Evolutionary conservation across 2,797 vertebrate genomes (phyloP).

Genomic region (Artibeus lituratus): DNA sequence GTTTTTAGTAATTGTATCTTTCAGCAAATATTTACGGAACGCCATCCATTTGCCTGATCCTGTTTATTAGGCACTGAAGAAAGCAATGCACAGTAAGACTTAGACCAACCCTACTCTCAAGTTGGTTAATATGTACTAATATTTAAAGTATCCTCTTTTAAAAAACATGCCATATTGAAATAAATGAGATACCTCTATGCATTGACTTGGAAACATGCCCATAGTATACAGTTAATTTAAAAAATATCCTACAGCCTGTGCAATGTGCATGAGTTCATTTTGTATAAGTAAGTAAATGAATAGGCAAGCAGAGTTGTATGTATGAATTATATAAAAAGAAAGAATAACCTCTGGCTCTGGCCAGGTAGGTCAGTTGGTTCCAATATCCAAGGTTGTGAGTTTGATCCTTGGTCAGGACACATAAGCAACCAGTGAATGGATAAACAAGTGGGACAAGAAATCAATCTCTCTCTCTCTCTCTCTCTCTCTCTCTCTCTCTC

Average conservation of each 20-base stretch:
- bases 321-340: not conserved
- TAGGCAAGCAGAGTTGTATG: not conserved
- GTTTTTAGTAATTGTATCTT: not conserved
- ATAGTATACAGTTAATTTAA: not conserved
- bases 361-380: not conserved
- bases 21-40: not conserved
- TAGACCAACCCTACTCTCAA: not conserved
- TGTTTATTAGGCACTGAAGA: not conserved
- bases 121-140: not conserved
- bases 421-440: not conserved
- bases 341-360: not conserved
- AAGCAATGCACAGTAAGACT: not conserved
- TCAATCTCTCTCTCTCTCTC: not conserved
- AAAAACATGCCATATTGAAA: not conserved
- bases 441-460: not conserved
- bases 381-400: not conserved
- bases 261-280: not conserved
- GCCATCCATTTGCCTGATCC: not conserved
- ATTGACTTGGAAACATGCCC: not conserved
- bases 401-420: not conserved
- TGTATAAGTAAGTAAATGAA: not conserved
- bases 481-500: not conserved
- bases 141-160: not conserved
- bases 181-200: not conserved
- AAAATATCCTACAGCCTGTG: not conserved